Evolutionary conservation across 1,140 invertebrate genomes (phyloP).

Genomic region (Platorchestia sp.): DNA sequence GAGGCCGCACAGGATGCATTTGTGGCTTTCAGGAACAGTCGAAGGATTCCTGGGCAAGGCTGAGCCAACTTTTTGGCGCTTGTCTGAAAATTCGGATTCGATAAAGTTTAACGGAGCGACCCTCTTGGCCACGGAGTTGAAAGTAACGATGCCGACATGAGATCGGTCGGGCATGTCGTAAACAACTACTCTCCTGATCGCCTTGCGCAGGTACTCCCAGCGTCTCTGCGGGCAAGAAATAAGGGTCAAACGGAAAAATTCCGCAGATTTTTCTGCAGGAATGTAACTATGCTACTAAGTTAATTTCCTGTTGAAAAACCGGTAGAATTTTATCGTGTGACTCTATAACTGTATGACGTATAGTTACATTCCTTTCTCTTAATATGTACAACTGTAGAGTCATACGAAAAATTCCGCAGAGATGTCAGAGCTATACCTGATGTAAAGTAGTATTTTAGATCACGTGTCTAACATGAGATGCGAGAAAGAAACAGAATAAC

Average conservation of each 20-base stretch:
- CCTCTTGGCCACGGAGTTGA: conserved; percentile 60
- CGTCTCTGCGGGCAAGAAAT: conserved; percentile 58
- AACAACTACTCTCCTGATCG: conserved; percentile 63
- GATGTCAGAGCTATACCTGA: too few species aligned
- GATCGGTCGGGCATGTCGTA: conserved; percentile 64
- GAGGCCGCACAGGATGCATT: conserved; percentile 63
- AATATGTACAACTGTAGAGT: too few species aligned
- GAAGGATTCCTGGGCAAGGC: conserved; percentile 65
- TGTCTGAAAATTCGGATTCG: conserved; percentile 63
- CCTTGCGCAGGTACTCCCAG: conserved; percentile 65
- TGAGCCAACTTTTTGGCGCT: conserved; percentile 64
- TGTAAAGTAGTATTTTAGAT: too few species aligned
- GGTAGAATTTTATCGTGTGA: too few species aligned
- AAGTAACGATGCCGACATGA: conserved; percentile 59
- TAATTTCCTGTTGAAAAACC: too few species aligned
- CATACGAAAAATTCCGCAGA: too few species aligned
- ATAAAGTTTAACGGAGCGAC: conserved; percentile 61
- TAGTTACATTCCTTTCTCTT: too few species aligned
- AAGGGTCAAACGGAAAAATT: neutral
- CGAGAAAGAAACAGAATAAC: too few species aligned
- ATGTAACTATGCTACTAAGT: too few species aligned
- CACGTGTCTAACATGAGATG: too few species aligned
- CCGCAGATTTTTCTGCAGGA: neutral
- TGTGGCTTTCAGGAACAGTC: conserved; percentile 62
- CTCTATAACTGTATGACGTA: too few species aligned